Conservation (phyloP, 2,797 vertebrate genomes). For the Girardinus metallicus region DNA sequence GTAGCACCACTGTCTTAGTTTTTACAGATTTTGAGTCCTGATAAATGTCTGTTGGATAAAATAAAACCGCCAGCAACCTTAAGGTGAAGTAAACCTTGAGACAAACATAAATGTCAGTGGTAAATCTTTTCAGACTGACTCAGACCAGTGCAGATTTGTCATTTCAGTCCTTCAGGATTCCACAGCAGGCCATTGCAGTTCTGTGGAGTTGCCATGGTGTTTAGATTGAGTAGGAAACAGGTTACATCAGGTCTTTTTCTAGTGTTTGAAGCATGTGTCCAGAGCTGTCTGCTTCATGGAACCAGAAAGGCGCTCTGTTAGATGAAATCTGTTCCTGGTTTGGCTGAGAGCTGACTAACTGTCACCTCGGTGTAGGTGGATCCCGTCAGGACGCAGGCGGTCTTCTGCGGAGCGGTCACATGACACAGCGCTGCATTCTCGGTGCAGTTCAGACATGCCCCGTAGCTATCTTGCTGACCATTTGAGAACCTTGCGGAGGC, state of each 20-base stretch:
- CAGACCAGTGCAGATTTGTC: background rate
- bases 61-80: slow-evolving; percentile 21
- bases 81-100: background rate
- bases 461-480: slow-evolving; percentile 64
- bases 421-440: slow-evolving; percentile 47
- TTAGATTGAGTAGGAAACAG: background rate
- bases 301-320: slow-evolving; percentile 39
- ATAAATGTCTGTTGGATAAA: slow-evolving; percentile 19
- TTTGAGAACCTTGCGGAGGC: slow-evolving; percentile 69
- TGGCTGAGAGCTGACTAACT: slow-evolving; percentile 62
- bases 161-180: background rate
- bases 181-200: background rate
- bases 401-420: slow-evolving; percentile 61
- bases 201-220: background rate
- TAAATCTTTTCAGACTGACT: slow-evolving; percentile 2
- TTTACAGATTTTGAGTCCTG: slow-evolving; percentile 17
- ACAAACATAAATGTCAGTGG: slow-evolving; percentile 17
- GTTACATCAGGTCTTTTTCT: slow-evolving; percentile 5
- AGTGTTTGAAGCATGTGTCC: slow-evolving; percentile 24
- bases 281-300: slow-evolving; percentile 26
- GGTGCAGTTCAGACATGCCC: slow-evolving; percentile 62
- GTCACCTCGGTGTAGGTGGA: slow-evolving; percentile 73
- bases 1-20: slow-evolving; percentile 10
- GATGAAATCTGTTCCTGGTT: slow-evolving; percentile 65
- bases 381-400: slow-evolving; percentile 68